Evolutionary conservation across 1,140 invertebrate genomes (phyloP).

Genomic region (Ostrea edulis): DNA sequence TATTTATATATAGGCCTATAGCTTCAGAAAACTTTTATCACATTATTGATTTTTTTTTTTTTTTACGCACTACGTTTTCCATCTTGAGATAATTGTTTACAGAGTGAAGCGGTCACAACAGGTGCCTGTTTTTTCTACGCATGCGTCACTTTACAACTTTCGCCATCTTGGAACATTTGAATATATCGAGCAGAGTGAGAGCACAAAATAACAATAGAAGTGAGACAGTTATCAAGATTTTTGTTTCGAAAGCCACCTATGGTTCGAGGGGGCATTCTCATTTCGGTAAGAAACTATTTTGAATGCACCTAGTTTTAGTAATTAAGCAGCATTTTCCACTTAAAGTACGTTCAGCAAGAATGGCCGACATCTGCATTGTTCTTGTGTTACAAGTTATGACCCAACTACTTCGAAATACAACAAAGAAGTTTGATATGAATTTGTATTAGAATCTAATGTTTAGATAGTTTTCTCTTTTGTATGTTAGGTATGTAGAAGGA

Average conservation of each 20-base stretch:
- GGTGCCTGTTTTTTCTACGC: background rate
- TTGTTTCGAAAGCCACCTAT: conserved; percentile 35
- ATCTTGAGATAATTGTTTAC: background rate
- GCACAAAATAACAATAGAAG: conserved; percentile 3
- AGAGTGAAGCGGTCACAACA: conserved; percentile 15
- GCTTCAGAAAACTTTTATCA: too few species aligned
- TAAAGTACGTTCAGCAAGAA: background rate
- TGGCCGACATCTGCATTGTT: background rate
- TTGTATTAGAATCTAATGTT: too few species aligned
- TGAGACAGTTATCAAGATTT: background rate
- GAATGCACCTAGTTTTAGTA: background rate
- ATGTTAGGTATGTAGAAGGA: too few species aligned
- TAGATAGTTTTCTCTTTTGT: too few species aligned
- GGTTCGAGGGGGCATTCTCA: conserved; percentile 22
- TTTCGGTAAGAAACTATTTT: background rate
- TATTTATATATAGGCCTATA: too few species aligned
- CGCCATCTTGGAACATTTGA: conserved; percentile 33
- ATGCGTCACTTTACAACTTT: background rate
- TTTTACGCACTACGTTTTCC: background rate
- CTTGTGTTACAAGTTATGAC: too few species aligned
- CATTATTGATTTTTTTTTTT: too few species aligned
- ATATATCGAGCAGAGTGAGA: background rate
- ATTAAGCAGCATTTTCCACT: background rate
- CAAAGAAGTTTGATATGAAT: too few species aligned
- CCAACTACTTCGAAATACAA: too few species aligned